Percentiles rank a stretch among this genome's conserved stretches.
phyloP scores from a whole-genome alignment of 2,888 invertebrate species.

The Timandra comae region DNA sequence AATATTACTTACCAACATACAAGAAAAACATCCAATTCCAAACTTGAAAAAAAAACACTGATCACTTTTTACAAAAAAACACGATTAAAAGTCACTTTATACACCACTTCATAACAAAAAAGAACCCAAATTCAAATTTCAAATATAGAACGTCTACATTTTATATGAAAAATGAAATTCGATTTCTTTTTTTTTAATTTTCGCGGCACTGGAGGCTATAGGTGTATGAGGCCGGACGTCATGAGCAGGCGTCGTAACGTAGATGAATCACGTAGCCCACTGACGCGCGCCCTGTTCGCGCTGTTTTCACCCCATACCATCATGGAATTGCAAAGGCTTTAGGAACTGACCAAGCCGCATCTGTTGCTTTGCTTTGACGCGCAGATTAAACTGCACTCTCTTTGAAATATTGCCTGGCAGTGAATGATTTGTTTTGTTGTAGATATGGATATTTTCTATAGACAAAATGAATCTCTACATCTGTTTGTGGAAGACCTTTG shows the following conservation, averaged over 20 bases:
- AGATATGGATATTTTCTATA: too few species aligned
- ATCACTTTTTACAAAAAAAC: not conserved
- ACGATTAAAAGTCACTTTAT: not conserved
- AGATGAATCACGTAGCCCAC: conserved; percentile 47
- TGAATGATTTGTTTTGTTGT: conserved; percentile 2
- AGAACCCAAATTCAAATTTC: too few species aligned
- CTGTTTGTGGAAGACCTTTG: too few species aligned
- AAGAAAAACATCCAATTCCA: not conserved
- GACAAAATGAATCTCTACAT: too few species aligned
- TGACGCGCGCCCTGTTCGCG: conserved; percentile 29
- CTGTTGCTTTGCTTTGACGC: conserved; percentile 36
- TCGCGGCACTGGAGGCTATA: conserved; percentile 25
- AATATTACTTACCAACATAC: too few species aligned
- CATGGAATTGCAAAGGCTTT: conserved; percentile 7
- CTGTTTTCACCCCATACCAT: conserved; percentile 1
- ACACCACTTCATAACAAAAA: too few species aligned
- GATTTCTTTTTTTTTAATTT: conserved; percentile 32
- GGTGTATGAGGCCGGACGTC: conserved; percentile 5
- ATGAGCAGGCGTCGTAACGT: conserved; percentile 40
- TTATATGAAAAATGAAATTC: conserved; percentile 7
- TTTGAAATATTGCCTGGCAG: conserved; percentile 14
- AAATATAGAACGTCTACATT: not conserved
- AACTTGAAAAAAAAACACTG: not conserved
- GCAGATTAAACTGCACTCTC: conserved; percentile 22
- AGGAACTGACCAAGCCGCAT: conserved; percentile 23